Percentiles rank a stretch among this genome's conserved stretches.
Conservation (phyloP, 2,888 invertebrate species). For the Fragum fragum region DNA sequence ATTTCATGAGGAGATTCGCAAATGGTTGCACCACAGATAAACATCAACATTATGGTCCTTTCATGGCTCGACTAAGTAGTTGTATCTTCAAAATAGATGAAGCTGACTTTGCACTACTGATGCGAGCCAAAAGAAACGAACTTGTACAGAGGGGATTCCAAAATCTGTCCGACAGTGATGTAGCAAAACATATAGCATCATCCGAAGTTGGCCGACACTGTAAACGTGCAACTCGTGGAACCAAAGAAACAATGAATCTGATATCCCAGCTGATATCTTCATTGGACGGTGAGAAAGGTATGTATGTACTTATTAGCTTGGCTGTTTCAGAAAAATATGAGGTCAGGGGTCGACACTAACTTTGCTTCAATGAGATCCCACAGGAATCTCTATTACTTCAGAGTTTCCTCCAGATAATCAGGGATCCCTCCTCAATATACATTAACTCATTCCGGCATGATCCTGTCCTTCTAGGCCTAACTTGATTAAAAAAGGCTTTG, state of each 20-base stretch:
- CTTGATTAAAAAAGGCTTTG: too few species aligned
- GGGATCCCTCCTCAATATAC: too few species aligned
- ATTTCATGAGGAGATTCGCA: conserved; percentile 64
- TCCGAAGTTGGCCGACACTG: conserved; percentile 66
- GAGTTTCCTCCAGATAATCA: too few species aligned
- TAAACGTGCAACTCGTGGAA: conserved; percentile 55
- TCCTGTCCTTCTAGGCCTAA: too few species aligned
- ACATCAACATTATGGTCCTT: conserved; percentile 55
- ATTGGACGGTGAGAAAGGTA: conserved; percentile 42
- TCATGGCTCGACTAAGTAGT: conserved; percentile 57
- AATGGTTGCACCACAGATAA: conserved; percentile 55
- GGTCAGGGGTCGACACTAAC: too few species aligned
- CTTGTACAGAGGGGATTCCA: conserved; percentile 37
- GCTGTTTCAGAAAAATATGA: too few species aligned
- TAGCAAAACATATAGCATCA: conserved; percentile 35
- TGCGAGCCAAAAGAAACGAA: conserved; percentile 66
- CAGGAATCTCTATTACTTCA: too few species aligned
- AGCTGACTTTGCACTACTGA: conserved; percentile 60
- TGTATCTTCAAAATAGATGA: conserved; percentile 67
- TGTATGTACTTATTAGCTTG: too few species aligned
- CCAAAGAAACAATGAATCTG: conserved; percentile 47
- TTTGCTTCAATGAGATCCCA: too few species aligned
- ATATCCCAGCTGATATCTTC: conserved; percentile 52
- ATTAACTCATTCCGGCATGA: too few species aligned
- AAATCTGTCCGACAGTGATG: conserved; percentile 48